Conservation (phyloP, 2,113 vertebrate species). For the Chloropsis cyanopogon region DNA sequence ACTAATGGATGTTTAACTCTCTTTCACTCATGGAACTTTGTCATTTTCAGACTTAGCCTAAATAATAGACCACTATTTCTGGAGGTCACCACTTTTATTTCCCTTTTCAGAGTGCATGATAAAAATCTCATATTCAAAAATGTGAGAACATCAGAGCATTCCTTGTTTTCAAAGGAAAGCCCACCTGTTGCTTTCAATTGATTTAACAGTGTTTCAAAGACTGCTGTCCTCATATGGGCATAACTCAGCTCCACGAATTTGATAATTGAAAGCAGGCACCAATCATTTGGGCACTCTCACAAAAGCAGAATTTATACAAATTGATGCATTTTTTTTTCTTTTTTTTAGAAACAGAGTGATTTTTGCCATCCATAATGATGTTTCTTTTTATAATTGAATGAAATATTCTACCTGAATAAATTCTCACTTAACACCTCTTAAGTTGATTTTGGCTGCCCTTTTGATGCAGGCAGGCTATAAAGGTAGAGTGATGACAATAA, state of each 20-base stretch:
- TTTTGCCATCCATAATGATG: background rate
- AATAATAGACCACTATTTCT: background rate
- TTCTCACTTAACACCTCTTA: background rate
- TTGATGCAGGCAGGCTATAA: background rate
- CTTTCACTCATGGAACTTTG: background rate
- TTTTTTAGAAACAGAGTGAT: background rate
- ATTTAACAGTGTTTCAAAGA: background rate
- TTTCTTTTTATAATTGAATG: background rate
- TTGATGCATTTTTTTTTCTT: background rate
- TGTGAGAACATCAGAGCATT: background rate
- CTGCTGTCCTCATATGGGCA: rapidly evolving
- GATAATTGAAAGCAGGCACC: background rate
- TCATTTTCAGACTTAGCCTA: background rate
- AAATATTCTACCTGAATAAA: background rate
- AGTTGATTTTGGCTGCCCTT: background rate
- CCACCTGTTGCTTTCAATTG: background rate
- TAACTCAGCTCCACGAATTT: background rate
- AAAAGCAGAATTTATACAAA: background rate
- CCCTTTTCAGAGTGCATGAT: background rate
- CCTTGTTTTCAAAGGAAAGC: background rate
- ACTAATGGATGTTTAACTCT: background rate
- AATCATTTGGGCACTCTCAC: background rate
- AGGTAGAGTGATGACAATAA: background rate
- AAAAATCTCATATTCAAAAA: background rate
- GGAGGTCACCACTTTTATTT: background rate